phyloP scores from a whole-genome alignment of 2,113 vertebrate species.

The Pholis gunnellus region DNA sequence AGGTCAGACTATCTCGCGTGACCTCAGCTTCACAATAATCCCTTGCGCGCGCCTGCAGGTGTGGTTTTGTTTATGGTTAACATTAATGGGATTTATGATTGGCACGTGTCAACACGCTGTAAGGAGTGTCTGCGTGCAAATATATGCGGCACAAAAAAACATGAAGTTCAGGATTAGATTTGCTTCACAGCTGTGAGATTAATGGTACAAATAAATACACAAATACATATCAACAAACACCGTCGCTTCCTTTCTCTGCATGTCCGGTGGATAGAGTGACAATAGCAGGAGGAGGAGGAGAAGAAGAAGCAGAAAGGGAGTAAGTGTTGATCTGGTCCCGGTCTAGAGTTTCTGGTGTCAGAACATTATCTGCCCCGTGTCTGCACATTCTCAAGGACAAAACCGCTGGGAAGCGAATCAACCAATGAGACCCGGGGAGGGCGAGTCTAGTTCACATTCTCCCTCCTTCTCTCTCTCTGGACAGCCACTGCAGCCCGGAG shows the following conservation, averaged over 20 bases:
- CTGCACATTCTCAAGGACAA: slow-evolving; percentile 89
- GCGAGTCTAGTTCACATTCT: slow-evolving; percentile 71
- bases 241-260: slow-evolving; percentile 15
- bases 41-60: slow-evolving; percentile 24
- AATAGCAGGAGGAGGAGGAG: slow-evolving; percentile 40
- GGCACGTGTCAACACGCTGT: slow-evolving; percentile 45
- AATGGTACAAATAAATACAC: background rate
- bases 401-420: slow-evolving; percentile 71
- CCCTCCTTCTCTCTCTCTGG: slow-evolving; percentile 46
- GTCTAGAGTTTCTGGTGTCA: slow-evolving; percentile 87
- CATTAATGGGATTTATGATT: slow-evolving; percentile 41
- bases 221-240: slow-evolving; percentile 15
- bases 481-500: slow-evolving; percentile 62
- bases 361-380: slow-evolving; percentile 87
- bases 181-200: background rate
- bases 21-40: slow-evolving; percentile 49
- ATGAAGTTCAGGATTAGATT: background rate
- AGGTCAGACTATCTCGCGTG: background rate
- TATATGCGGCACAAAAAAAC: background rate
- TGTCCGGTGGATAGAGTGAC: slow-evolving; percentile 37
- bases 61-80: slow-evolving; percentile 45
- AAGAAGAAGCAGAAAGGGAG: slow-evolving; percentile 64
- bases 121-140: background rate
- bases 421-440: slow-evolving; percentile 72
- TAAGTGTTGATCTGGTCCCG: slow-evolving; percentile 80